These are phyloP conservation scores for Muricea muricata DNA, from an alignment of 92 coral and sea anemone genomes.

Conservation along the genomic window DNA sequence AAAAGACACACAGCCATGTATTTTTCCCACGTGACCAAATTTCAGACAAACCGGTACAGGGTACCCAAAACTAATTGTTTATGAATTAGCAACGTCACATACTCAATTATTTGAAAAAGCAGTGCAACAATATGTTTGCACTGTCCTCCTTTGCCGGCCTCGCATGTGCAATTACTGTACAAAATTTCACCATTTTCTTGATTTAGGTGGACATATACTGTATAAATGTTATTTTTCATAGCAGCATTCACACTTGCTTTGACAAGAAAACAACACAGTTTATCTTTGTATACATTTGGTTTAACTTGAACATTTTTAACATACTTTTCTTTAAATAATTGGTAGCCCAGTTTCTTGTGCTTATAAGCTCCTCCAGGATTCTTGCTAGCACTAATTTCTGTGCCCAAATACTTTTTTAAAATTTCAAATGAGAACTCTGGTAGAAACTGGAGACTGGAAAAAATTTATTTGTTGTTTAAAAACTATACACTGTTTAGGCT, in stretches of 20 bases:
- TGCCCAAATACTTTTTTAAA: neutral
- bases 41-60: too few species aligned
- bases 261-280: too few species aligned
- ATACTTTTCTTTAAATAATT: constrained; percentile 3
- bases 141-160: neutral
- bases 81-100: too few species aligned
- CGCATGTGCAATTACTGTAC: neutral
- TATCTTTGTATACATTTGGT: neutral
- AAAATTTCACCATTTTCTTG: neutral
- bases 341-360: constrained; percentile 11
- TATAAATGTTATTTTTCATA: neutral
- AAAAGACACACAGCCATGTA: too few species aligned
- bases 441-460: too few species aligned
- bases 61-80: too few species aligned
- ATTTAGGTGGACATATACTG: neutral
- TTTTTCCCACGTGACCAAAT: too few species aligned
- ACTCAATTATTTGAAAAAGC: too few species aligned
- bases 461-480: too few species aligned
- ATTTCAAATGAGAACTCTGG: neutral
- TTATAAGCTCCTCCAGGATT: neutral
- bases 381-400: neutral
- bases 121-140: too few species aligned
- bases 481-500: too few species aligned
- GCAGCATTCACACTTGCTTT: neutral
- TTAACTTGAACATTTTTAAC: neutral